A percentile compares a stretch with the other conserved stretches of the same genome.
phyloP scores from a whole-genome alignment of 2,113 vertebrate species.

The Spizaetus ornatus region DNA sequence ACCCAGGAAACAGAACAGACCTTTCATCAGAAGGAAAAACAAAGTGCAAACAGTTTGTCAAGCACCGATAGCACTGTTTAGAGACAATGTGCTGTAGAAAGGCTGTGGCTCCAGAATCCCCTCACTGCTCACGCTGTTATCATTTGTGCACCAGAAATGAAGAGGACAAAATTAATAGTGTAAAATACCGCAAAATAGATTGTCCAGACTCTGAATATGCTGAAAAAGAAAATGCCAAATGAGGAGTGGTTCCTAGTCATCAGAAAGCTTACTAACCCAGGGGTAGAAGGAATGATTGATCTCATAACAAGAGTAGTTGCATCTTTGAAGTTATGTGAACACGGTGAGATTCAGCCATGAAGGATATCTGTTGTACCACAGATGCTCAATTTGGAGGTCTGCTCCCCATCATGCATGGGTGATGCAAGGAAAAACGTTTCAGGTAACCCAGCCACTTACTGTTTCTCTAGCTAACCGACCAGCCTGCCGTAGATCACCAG shows the following conservation, averaged over 20 bases:
- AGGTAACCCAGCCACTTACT: background rate
- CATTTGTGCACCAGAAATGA: background rate
- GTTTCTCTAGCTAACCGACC: background rate
- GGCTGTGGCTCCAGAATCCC: background rate
- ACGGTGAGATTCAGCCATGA: background rate
- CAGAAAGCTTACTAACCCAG: background rate
- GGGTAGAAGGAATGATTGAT: background rate
- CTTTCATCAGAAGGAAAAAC: background rate
- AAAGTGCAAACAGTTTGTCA: background rate
- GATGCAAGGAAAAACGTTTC: background rate
- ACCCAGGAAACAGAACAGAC: background rate
- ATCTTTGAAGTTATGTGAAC: background rate
- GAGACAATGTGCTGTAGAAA: background rate
- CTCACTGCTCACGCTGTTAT: background rate
- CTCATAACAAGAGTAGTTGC: background rate
- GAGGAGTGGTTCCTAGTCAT: background rate
- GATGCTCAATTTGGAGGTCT: rapidly evolving
- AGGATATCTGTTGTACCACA: background rate
- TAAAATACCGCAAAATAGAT: background rate
- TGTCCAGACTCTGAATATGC: background rate
- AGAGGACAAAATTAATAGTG: background rate
- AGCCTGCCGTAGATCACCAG: background rate
- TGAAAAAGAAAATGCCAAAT: background rate
- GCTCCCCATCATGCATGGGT: background rate
- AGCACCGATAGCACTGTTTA: background rate